Percentiles rank a stretch among this genome's conserved stretches.
These are phyloP conservation scores for Hemiprocne comata DNA, from an alignment of 2,113 vertebrate genomes.

Conservation along the genomic window DNA sequence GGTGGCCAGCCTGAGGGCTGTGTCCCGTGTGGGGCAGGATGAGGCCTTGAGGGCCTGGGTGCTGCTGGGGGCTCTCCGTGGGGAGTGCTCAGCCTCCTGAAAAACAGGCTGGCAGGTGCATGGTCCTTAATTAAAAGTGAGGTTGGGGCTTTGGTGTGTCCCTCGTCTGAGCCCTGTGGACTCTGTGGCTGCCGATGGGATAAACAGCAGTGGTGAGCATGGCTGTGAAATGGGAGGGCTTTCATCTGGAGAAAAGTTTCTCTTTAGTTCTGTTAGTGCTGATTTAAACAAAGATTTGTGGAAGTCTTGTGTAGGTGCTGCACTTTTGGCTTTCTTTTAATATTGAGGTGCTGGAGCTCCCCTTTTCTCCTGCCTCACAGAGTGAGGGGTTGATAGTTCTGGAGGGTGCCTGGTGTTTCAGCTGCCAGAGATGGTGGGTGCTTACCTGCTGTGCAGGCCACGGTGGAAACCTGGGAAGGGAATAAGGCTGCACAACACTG, in stretches of 20 bases:
- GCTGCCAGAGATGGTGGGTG: neutral
- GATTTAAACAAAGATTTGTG: neutral
- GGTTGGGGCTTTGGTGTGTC: neutral
- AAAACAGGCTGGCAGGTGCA: neutral
- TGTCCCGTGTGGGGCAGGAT: rapidly evolving
- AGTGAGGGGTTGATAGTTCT: rapidly evolving
- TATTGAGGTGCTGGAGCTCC: neutral
- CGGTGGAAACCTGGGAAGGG: neutral
- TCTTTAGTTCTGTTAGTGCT: neutral
- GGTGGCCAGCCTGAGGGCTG: neutral
- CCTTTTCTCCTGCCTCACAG: neutral
- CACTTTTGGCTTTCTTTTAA: rapidly evolving
- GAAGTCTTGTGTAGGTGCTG: neutral
- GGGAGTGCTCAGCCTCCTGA: neutral
- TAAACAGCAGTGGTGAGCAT: neutral
- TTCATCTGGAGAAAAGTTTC: neutral
- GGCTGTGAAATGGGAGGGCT: neutral
- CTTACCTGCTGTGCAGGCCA: rapidly evolving
- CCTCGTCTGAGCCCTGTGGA: neutral
- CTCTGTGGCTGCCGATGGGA: neutral
- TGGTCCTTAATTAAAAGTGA: rapidly evolving
- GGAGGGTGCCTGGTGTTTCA: rapidly evolving
- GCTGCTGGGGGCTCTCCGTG: neutral
- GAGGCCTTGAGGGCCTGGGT: neutral
- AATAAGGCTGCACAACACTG: neutral